Evolutionary conservation across 2,888 invertebrate genomes (phyloP).

Genomic region (Isotomurus palustris): DNA sequence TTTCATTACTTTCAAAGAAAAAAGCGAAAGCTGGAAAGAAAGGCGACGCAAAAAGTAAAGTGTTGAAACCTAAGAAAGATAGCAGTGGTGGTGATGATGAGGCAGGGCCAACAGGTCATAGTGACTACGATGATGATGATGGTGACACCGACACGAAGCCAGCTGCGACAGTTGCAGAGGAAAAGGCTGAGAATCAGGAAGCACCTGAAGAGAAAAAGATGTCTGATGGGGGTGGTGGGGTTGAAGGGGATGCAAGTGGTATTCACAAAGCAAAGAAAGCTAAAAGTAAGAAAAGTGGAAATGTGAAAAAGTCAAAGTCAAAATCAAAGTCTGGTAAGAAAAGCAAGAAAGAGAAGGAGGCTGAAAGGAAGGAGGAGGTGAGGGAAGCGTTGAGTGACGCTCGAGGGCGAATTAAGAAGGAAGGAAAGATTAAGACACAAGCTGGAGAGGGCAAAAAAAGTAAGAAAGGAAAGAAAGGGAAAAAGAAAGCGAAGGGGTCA

Average conservation of each 20-base stretch:
- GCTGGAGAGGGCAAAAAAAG: not conserved
- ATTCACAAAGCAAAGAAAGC: not conserved
- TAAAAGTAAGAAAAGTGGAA: not conserved
- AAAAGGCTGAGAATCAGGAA: too few relatives aligned
- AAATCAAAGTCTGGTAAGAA: not conserved
- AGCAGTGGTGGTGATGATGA: too few relatives aligned
- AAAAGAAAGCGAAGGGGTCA: conserved; percentile 8
- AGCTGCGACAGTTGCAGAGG: too few relatives aligned
- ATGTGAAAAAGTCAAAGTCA: too few relatives aligned
- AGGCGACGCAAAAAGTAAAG: not conserved
- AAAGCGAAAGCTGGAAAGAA: not conserved
- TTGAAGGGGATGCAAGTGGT: not conserved
- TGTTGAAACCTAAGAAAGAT: too few relatives aligned
- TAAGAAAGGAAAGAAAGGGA: conserved; percentile 5
- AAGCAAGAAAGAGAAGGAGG: conserved; percentile 2
- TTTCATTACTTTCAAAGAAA: too few relatives aligned
- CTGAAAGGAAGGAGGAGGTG: not conserved
- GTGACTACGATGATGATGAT: too few relatives aligned
- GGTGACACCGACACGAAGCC: too few relatives aligned
- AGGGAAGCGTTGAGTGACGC: not conserved
- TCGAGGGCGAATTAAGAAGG: not conserved
- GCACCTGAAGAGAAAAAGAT: too few relatives aligned
- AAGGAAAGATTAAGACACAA: conserved; percentile 2
- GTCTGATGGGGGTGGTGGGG: too few relatives aligned
- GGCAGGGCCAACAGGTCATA: too few relatives aligned